These are phyloP conservation scores for Tonatia bakeri DNA, from an alignment of 2,113 vertebrate genomes.

Conservation along the genomic window DNA sequence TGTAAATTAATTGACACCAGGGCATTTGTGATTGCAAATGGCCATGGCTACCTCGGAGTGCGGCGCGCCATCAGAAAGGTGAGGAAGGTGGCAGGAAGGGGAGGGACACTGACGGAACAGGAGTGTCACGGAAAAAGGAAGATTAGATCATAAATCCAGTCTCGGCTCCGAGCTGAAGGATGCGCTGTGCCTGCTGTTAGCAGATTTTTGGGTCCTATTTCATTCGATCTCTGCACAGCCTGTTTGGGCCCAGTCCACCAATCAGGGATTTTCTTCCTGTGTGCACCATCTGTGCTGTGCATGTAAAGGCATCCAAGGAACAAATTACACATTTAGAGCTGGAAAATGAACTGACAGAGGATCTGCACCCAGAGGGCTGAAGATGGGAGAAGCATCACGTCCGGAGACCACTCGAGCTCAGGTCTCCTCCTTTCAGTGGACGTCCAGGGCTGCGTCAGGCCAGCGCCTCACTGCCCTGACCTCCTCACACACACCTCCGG, in stretches of 20 bases:
- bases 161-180: neutral
- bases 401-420: neutral
- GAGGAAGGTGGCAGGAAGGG: neutral
- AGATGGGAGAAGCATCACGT: no score
- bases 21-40: slow-evolving; percentile 74
- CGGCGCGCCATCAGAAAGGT: neutral
- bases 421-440: neutral
- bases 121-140: neutral
- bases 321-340: neutral
- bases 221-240: neutral
- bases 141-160: neutral
- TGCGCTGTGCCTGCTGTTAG: neutral
- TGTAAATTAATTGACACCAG: slow-evolving; percentile 81
- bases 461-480: neutral
- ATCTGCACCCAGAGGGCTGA: neutral
- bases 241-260: neutral
- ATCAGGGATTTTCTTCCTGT: neutral
- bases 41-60: slow-evolving; percentile 52
- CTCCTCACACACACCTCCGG: neutral
- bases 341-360: neutral
- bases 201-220: neutral
- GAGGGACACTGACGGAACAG: neutral
- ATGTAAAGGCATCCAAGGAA: neutral
- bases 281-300: neutral
- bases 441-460: neutral